Evolutionary conservation across 1,140 invertebrate species (phyloP).

Genomic region (Formica exsecta): DNA sequence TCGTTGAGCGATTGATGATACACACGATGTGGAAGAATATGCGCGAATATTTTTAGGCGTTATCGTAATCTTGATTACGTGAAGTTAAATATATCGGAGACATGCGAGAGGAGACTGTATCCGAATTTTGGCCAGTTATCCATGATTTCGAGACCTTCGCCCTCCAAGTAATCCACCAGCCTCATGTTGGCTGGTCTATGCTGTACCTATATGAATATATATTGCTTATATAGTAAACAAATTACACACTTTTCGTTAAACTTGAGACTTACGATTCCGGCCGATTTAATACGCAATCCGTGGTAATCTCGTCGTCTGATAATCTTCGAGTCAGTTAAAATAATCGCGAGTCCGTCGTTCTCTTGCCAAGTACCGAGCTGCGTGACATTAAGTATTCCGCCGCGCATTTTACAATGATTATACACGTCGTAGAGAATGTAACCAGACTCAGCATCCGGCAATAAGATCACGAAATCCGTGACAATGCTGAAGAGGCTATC

Average conservation of each 20-base stretch:
- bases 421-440: constrained; percentile 72
- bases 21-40: neutral
- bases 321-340: constrained; percentile 44
- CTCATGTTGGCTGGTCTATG: constrained; percentile 40
- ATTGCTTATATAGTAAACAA: neutral
- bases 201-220: constrained; percentile 33
- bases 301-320: constrained; percentile 63
- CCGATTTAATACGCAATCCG: constrained; percentile 17
- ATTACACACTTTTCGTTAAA: neutral
- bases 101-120: constrained; percentile 36
- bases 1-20: neutral
- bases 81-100: constrained; percentile 69
- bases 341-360: constrained; percentile 33
- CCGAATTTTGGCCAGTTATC: constrained; percentile 72
- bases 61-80: constrained; percentile 64
- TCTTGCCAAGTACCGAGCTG: constrained; percentile 62
- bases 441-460: constrained; percentile 2
- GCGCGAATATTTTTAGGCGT: neutral
- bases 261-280: constrained; percentile 54
- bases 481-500: constrained; percentile 69
- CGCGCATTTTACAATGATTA: constrained; percentile 70
- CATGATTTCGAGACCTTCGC: neutral
- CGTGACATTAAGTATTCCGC: constrained; percentile 66
- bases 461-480: constrained; percentile 67
- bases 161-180: constrained; percentile 63